Conservation (phyloP, 64 coral and sea anemone species). For the Platygyra sinensis region DNA sequence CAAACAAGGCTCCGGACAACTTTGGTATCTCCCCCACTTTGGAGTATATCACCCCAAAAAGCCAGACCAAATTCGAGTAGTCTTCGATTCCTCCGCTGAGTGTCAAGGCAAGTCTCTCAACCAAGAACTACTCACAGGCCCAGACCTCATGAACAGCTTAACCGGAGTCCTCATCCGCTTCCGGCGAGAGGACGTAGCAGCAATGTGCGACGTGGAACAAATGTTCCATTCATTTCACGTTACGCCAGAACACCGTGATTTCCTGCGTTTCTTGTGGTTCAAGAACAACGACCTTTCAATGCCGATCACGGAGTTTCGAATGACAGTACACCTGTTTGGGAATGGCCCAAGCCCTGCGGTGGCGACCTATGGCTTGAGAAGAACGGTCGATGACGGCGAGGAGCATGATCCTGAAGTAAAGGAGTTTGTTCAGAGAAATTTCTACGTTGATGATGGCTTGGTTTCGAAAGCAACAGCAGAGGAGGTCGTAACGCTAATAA, state of each 20-base stretch:
- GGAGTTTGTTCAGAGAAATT: not conserved
- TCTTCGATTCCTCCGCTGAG: slow-evolving; percentile 34
- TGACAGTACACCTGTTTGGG: not conserved
- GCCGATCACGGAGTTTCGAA: not conserved
- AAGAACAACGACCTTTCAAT: not conserved
- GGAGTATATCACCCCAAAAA: slow-evolving; percentile 33
- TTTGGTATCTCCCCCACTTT: slow-evolving; percentile 32
- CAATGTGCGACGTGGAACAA: slow-evolving; percentile 32
- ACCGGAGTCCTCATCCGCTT: not conserved
- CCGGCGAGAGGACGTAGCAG: not conserved
- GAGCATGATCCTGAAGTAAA: not conserved
- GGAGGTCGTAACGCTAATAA: not conserved
- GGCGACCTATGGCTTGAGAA: slow-evolving; percentile 7
- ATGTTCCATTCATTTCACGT: not conserved
- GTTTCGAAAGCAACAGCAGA: not conserved
- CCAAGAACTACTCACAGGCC: slow-evolving; percentile 14
- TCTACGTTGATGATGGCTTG: slow-evolving; percentile 5
- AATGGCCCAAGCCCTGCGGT: not conserved
- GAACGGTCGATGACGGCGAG: not conserved
- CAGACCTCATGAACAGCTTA: slow-evolving; percentile 18
- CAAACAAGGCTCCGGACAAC: not conserved
- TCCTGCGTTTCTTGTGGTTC: slow-evolving; percentile 5
- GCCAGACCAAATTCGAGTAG: slow-evolving; percentile 6
- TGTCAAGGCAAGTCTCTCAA: slow-evolving; percentile 31
- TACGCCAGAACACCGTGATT: not conserved